Conservation (phyloP, 2,113 vertebrate species). For the Eclectus roratus region DNA sequence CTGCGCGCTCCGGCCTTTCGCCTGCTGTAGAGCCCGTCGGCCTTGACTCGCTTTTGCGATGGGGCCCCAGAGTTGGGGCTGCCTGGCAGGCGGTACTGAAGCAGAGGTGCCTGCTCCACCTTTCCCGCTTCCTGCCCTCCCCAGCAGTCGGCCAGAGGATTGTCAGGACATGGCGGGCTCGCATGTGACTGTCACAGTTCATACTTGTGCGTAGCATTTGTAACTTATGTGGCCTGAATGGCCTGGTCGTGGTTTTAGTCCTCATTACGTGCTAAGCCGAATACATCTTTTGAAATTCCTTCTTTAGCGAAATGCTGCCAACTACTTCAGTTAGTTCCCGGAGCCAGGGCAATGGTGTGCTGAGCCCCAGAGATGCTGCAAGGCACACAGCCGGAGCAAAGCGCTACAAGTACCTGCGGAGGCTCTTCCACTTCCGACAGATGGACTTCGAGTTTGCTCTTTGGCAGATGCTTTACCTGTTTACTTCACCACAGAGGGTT, state of each 20-base stretch:
- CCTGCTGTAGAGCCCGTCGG: too few species aligned
- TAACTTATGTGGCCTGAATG: rapidly evolving
- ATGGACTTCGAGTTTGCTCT: conserved; percentile 98
- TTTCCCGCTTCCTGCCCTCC: background rate
- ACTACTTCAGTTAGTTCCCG: conserved; percentile 75
- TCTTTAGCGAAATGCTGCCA: conserved; percentile 85
- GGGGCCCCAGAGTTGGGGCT: background rate
- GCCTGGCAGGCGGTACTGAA: background rate
- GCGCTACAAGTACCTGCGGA: conserved; percentile 93
- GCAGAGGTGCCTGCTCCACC: background rate
- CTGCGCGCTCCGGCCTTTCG: background rate
- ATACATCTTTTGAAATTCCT: background rate
- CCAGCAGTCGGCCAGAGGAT: background rate
- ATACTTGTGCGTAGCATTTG: background rate
- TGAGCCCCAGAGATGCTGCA: conserved; percentile 81
- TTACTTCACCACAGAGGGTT: conserved; percentile 94
- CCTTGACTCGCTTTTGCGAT: background rate
- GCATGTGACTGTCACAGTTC: background rate
- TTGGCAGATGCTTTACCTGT: conserved; percentile 99
- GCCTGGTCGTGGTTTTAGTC: rapidly evolving
- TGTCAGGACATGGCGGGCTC: background rate
- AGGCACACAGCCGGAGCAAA: conserved; percentile 93
- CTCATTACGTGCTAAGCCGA: rapidly evolving
- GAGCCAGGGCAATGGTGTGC: conserved; percentile 79
- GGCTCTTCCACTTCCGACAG: conserved; percentile 88